A percentile compares a stretch with the other conserved stretches of the same genome.
These are phyloP conservation scores for Rutilus rutilus DNA, from an alignment of 2,113 vertebrate genomes.

Conservation along the genomic window DNA sequence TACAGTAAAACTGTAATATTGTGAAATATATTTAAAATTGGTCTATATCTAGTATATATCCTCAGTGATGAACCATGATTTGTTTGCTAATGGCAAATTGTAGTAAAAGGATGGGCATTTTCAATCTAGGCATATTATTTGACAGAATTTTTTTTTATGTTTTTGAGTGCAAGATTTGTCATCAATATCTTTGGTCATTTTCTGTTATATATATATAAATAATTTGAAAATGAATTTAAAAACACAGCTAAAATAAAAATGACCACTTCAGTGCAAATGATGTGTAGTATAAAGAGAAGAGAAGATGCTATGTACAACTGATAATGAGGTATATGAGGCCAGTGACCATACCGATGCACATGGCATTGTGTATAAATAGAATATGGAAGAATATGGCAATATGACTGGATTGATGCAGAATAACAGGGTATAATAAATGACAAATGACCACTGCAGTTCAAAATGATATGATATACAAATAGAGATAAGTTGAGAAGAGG, in stretches of 20 bases:
- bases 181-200: background rate
- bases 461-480: background rate
- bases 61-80: no score
- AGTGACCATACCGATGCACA: background rate
- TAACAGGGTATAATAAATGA: background rate
- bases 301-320: background rate
- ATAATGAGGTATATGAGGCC: conserved; percentile 10
- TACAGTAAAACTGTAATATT: no score
- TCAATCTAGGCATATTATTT: no score
- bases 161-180: no score
- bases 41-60: no score
- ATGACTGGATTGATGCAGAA: background rate
- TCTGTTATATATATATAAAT: background rate
- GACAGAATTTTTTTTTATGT: no score
- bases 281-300: background rate
- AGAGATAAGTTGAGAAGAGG: background rate
- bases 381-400: background rate
- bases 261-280: background rate
- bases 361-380: background rate
- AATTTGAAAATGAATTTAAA: no score
- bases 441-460: background rate
- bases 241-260: background rate
- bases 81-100: no score
- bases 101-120: no score
- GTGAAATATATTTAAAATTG: no score